phyloP scores from a whole-genome alignment of 2,797 vertebrate genomes.

The Chaenodraco wilsoni region DNA sequence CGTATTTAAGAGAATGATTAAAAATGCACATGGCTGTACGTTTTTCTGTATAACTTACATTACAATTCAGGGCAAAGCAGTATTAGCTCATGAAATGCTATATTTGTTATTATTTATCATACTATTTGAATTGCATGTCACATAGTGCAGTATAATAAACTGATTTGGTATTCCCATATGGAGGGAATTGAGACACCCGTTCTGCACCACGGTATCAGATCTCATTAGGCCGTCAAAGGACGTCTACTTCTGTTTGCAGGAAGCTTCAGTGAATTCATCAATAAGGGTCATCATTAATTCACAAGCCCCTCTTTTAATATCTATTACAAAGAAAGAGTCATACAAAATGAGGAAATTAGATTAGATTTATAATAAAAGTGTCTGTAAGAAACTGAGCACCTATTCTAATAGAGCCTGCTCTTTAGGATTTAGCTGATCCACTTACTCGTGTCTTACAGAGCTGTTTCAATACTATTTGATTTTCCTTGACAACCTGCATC shows the following conservation, averaged over 20 bases:
- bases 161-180: constrained; percentile 8
- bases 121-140: not conserved
- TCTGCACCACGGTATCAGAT: too few species aligned
- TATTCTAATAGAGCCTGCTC: constrained; percentile 1
- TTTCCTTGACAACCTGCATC: constrained; percentile 26
- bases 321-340: constrained; percentile 47
- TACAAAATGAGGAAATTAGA: constrained; percentile 46
- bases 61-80: too few species aligned
- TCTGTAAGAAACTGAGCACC: constrained; percentile 18
- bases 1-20: too few species aligned
- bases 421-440: not conserved
- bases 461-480: constrained; percentile 21
- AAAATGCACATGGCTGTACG: too few species aligned
- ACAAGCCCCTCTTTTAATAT: constrained; percentile 58
- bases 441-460: constrained; percentile 7
- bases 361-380: constrained; percentile 53
- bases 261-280: constrained; percentile 65
- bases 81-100: too few species aligned
- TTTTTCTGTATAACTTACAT: too few species aligned
- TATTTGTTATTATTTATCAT: too few species aligned
- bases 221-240: constrained; percentile 58
- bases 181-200: constrained; percentile 30
- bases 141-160: constrained; percentile 22
- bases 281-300: constrained; percentile 79
- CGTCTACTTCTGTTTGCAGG: constrained; percentile 54